Conservation (phyloP, 2,797 vertebrate genomes). For the Lerista edwardsae region DNA sequence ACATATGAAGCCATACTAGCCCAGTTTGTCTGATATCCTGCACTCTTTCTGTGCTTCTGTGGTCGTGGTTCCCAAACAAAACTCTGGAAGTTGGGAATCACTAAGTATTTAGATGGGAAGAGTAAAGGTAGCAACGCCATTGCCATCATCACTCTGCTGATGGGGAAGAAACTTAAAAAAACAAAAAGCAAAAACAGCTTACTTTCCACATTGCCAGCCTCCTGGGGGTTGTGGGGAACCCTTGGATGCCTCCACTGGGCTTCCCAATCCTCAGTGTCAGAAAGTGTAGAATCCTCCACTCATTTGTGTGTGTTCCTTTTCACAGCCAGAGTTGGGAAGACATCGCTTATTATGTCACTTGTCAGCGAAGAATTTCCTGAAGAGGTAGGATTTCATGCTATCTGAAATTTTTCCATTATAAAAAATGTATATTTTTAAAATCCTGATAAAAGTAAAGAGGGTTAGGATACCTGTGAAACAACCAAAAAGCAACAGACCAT, state of each 20-base stretch:
- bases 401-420: background rate
- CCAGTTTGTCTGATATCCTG: background rate
- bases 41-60: background rate
- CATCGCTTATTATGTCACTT: constrained; percentile 97
- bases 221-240: no score
- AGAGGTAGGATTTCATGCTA: constrained; percentile 81
- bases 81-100: no score
- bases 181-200: no score
- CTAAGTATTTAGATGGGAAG: no score
- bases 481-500: background rate
- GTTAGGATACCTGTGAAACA: background rate
- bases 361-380: constrained; percentile 99
- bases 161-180: no score
- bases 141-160: no score
- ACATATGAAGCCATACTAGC: no score
- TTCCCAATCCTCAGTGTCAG: no score
- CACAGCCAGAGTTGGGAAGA: constrained; percentile 98
- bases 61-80: no score
- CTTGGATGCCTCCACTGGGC: no score
- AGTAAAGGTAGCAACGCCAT: no score
- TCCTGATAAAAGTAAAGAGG: background rate
- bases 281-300: constrained; percentile 35
- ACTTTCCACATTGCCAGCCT: no score
- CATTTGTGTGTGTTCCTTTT: constrained; percentile 58
- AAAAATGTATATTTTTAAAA: background rate